Evolutionary conservation across 2,888 invertebrate species (phyloP), one percentile per base, ranked within the genome.

Genomic region (Bedellia somnulentella): DNA sequence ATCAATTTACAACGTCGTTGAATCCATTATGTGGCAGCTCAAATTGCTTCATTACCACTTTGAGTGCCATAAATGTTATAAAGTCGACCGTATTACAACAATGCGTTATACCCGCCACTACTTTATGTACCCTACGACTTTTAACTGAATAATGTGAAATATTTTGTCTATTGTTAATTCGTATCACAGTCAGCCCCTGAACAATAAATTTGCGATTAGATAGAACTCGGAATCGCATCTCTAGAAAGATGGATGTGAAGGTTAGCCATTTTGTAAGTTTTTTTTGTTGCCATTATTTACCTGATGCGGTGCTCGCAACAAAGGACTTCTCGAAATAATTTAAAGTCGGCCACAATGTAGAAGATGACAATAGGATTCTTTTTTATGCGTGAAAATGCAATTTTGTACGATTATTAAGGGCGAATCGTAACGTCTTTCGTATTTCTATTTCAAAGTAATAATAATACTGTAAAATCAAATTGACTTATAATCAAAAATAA

Each of bases 151-250:
- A n/a, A n/a, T n/a, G n/a, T n/a, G 66, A 63, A 67, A 67, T 63
- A 70, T 46, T 59, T 59, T 58, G 63, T 55, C 49, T 58, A 63
- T 70, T 70, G 68, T 73, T 64, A 70, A 64, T 64, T 66, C 51
- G 46, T 57, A 71, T 55, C 47, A 62, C 53, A 46, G 42, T 46
- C 40, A 52, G 71, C 73, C 75, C 62, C 44, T 44, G 46, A 18
- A 61, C 54, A 63, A 73, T 75, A 75, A 73, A 73, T 75, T 67
- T 58, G 42, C 67, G 70, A 75, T 73, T 75, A 70, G 67, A 55
- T 59, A 52, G 59, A 61, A 66, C 57, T 52, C 49, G 51, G 52
- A 56, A 61, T 59, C 50, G 53, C 33, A 10, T 58, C 58, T 61
- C 59, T 56, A 38, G 41, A 30, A 42, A 57, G 58, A 73, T 71